Percentiles rank a stretch among this genome's conserved stretches.
phyloP scores from a whole-genome alignment of 2,888 invertebrate species.

The Bombylius major region DNA sequence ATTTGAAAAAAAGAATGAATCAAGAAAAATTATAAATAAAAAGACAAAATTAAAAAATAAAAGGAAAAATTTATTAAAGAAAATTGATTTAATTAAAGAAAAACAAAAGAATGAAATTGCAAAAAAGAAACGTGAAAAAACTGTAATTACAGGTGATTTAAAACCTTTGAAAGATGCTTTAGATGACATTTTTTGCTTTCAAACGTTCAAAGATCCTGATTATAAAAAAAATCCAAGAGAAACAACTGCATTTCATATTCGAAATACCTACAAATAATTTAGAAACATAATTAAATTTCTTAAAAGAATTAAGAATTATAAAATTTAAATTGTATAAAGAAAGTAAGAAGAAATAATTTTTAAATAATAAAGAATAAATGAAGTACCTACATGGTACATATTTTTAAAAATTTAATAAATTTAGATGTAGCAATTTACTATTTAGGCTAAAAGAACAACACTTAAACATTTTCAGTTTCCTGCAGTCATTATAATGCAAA shows the following conservation, averaged over 20 bases:
- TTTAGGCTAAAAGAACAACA: no score
- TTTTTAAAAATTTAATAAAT: no score
- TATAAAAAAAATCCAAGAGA: slow-evolving; percentile 30
- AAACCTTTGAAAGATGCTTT: slow-evolving; percentile 30
- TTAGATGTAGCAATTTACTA: no score
- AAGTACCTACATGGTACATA: no score
- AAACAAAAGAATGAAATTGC: slow-evolving; percentile 25
- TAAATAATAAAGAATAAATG: no score
- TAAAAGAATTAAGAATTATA: no score
- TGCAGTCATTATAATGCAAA: no score
- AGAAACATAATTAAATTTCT: background rate
- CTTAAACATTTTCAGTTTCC: no score
- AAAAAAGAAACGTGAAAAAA: slow-evolving; percentile 25
- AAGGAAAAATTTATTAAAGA: slow-evolving; percentile 25
- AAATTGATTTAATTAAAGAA: slow-evolving; percentile 24
- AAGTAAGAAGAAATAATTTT: no score
- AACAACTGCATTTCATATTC: slow-evolving; percentile 25
- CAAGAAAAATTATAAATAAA: slow-evolving; percentile 17
- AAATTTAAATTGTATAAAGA: background rate
- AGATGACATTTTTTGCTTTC: slow-evolving; percentile 25
- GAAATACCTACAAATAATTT: slow-evolving; percentile 24
- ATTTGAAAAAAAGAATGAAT: no score
- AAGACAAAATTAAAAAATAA: slow-evolving; percentile 28
- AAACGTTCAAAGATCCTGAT: slow-evolving; percentile 26
- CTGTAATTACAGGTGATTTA: slow-evolving; percentile 27